Conservation (phyloP, 2,113 vertebrate genomes). For the Butorides virescens region DNA sequence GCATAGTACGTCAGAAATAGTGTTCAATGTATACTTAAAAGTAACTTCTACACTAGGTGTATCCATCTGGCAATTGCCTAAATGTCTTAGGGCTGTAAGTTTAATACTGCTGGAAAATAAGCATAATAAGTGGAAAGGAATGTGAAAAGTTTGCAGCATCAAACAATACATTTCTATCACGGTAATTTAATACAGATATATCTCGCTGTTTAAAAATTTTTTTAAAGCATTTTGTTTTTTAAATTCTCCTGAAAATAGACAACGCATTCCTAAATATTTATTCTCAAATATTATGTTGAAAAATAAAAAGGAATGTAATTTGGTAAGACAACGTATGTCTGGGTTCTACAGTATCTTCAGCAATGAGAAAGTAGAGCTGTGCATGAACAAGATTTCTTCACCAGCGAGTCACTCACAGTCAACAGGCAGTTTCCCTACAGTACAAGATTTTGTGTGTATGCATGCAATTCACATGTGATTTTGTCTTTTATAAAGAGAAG, state of each 20-base stretch:
- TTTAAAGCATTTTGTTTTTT: not conserved
- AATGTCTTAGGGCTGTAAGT: not conserved
- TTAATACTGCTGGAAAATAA: not conserved
- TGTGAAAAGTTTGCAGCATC: not conserved
- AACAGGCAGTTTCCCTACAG: not conserved
- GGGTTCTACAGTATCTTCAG: not conserved
- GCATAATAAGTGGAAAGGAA: not conserved
- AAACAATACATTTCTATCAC: not conserved
- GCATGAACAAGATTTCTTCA: not conserved
- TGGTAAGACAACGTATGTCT: not conserved
- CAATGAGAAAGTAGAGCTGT: not conserved
- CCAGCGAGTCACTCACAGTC: not conserved
- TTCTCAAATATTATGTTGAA: not conserved
- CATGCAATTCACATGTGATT: not conserved
- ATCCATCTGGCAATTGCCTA: not conserved
- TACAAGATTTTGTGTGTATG: not conserved
- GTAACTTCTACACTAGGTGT: not conserved
- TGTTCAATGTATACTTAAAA: not conserved
- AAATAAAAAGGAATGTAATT: not conserved
- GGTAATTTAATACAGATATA: not conserved
- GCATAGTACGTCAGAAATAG: not conserved
- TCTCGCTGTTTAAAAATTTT: not conserved
- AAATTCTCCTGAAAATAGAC: not conserved
- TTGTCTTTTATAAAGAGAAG: not conserved
- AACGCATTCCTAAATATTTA: not conserved